Evolutionary conservation across 1,140 invertebrate genomes (phyloP).

Genomic region (Monochamus saltuarius): DNA sequence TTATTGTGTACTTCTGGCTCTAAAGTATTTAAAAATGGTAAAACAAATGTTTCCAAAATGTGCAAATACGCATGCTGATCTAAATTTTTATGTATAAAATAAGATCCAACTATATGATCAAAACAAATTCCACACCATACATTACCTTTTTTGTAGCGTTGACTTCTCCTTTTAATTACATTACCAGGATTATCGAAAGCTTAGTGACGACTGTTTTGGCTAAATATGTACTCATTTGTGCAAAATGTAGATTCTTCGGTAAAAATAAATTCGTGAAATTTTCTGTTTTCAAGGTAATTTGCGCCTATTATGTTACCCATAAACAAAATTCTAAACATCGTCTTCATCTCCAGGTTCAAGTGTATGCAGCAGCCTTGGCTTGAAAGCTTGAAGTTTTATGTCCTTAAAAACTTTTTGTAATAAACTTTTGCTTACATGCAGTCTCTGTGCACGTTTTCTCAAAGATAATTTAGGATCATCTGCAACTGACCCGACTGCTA

Average conservation of each 20-base stretch:
- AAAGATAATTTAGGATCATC: constrained; percentile 17
- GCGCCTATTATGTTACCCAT: background rate
- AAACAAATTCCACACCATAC: constrained; percentile 28
- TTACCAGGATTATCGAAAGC: constrained; percentile 24
- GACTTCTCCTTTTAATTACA: constrained; percentile 27
- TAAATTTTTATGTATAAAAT: constrained; percentile 12
- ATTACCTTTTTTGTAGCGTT: constrained; percentile 32
- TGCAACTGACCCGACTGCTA: constrained; percentile 10
- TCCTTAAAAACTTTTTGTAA: constrained; percentile 11
- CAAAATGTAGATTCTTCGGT: too few species aligned
- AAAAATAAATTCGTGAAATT: constrained; percentile 21
- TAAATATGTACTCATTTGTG: constrained; percentile 23
- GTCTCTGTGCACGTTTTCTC: constrained; percentile 5
- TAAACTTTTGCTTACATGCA: constrained; percentile 6
- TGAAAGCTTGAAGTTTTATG: constrained; percentile 2
- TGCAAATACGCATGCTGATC: constrained; percentile 18
- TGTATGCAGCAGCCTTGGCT: constrained; percentile 14
- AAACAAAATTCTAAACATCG: too few species aligned
- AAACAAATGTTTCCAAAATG: constrained; percentile 23
- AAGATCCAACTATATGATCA: constrained; percentile 24
- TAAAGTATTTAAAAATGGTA: constrained; percentile 23
- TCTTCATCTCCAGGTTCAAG: constrained; percentile 22
- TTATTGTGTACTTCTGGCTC: constrained; percentile 19
- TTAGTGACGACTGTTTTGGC: constrained; percentile 24
- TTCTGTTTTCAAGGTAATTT: constrained; percentile 12